Conservation (phyloP, 2,113 vertebrate species). For the Serinus canaria region DNA sequence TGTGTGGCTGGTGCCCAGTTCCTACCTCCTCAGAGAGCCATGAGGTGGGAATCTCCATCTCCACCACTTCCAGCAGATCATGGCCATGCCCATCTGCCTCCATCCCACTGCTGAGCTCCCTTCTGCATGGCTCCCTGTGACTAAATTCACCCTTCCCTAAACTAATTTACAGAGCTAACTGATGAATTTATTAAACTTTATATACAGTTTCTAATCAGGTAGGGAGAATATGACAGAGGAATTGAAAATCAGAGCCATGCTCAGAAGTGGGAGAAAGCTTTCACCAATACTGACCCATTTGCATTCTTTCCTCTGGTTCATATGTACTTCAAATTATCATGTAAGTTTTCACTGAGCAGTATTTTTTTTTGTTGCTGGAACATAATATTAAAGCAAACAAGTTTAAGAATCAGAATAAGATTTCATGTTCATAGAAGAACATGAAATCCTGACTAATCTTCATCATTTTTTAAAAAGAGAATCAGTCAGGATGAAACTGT, state of each 20-base stretch:
- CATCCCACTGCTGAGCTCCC: neutral
- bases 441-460: slow-evolving; percentile 29
- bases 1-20: neutral
- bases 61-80: neutral
- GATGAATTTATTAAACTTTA: neutral
- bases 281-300: neutral
- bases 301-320: neutral
- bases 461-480: slow-evolving; percentile 27
- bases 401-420: neutral
- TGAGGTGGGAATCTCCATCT: neutral
- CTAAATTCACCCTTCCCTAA: neutral
- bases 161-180: neutral
- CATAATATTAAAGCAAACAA: neutral
- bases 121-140: neutral
- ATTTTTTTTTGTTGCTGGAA: neutral
- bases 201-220: neutral
- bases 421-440: neutral
- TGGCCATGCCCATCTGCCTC: neutral
- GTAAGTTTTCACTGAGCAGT: neutral
- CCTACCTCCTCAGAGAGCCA: neutral
- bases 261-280: neutral
- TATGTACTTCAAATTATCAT: neutral
- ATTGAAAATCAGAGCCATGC: neutral
- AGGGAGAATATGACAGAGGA: neutral
- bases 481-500: slow-evolving; percentile 27